phyloP scores from a whole-genome alignment of 2,888 invertebrate species.

The Hypomecis atomaria region DNA sequence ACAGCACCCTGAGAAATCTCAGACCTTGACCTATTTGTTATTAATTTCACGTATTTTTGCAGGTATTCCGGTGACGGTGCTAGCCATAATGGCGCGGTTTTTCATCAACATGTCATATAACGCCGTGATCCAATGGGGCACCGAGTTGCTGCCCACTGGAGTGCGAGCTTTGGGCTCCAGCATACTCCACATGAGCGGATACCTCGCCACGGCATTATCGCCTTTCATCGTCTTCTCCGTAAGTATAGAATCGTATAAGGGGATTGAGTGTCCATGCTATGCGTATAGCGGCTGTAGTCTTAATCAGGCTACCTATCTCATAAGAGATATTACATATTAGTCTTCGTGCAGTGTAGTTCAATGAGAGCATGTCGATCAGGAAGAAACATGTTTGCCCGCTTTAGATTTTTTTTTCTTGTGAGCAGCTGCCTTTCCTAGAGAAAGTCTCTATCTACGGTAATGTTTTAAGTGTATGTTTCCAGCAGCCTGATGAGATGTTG shows the following conservation, averaged over 20 bases:
- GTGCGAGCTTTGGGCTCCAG: constrained; percentile 75
- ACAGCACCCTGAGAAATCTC: no score
- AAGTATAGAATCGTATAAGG: constrained; percentile 45
- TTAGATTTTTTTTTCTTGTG: no score
- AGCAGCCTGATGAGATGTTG: neutral
- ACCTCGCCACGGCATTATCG: constrained; percentile 68
- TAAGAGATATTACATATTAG: no score
- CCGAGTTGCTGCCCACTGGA: constrained; percentile 75
- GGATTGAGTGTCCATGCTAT: no score
- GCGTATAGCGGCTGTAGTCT: no score
- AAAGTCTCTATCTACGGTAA: neutral
- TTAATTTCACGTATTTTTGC: neutral
- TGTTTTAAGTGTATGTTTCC: neutral
- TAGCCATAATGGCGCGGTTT: constrained; percentile 75
- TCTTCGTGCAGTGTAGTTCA: no score
- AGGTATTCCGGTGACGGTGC: constrained; percentile 58
- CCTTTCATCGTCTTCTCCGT: constrained; percentile 78
- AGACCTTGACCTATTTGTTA: no score
- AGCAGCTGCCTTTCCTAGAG: no score
- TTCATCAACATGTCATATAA: constrained; percentile 79
- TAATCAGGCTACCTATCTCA: no score
- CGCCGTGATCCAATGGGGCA: constrained; percentile 75
- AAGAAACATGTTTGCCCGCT: no score
- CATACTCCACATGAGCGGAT: constrained; percentile 76
- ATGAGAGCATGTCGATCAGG: no score